Base-by-base conservation (phyloP, 1,140 invertebrate genomes). In the Pachypeltis micranthus region DNA sequence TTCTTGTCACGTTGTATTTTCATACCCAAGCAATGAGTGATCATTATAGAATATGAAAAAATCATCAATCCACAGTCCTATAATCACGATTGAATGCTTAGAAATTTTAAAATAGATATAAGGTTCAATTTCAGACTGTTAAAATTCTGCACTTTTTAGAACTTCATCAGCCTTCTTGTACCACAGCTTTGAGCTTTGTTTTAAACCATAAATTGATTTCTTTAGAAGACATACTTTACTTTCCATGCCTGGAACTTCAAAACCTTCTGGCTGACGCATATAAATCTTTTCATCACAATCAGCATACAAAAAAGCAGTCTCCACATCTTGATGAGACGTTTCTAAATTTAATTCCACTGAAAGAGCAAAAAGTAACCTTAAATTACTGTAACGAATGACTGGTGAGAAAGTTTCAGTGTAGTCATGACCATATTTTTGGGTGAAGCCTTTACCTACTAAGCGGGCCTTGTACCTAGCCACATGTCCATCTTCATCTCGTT, bases 401-500 rank as follows among this genome's bases (percentile, higher is more conserved):
- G 70, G 71, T 3, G 71, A 68, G 68, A 74, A 76, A 14, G 69
- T 72, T 51, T 75, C 71, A 26, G 67, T 39, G 63, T 72, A 77
- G 65, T 75, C 71, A 39, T 68, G 60, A 56, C 72, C 72, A 51
- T 67, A 58, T 24, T 63, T 64, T 66, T 76, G 74, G 14, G 59
- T 65, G 68, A 71, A 78, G 3, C 78, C 76, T 64, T 75, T 74
- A 7, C 74, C 73, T 2, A 79, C 74, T 10, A 77, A 62, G 28
- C 75, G 61, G 27, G 76, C 77, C 66, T 77, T 76, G 55, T 72
- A 73, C 51, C 59, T 66, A n/a, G 63, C 67, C 2, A 69, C 66
- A 31, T 69, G 67, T 29, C 69, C 66, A 29, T 74, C 66, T 29
- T 59, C 31, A 29, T 72, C 65, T 10, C 61, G 65, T 47, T 76